Evolutionary conservation across 2,113 vertebrate genomes (phyloP).

Genomic region (Euleptes europaea): DNA sequence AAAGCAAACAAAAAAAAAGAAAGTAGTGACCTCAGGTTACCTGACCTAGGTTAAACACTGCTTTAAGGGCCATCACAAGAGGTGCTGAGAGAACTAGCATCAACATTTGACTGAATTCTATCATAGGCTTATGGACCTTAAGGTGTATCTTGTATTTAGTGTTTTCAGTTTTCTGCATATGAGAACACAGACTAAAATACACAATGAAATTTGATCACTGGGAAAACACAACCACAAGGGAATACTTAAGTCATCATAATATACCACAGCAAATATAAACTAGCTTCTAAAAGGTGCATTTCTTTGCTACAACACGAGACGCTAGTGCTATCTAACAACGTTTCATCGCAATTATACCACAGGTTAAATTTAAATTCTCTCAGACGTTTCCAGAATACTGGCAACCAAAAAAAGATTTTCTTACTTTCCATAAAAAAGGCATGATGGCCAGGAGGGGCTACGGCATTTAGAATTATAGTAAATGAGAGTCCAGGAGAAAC

Average conservation of each 20-base stretch:
- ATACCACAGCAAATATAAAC: neutral
- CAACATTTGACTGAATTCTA: slow-evolving; percentile 21
- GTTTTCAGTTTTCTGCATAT: slow-evolving; percentile 6
- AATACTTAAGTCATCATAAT: neutral
- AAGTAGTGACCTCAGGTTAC: slow-evolving; percentile 78
- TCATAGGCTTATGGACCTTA: neutral
- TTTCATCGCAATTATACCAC: neutral
- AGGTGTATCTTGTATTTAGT: neutral
- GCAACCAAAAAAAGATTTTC: neutral
- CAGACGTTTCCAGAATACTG: neutral
- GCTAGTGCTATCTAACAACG: neutral
- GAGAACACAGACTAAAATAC: neutral
- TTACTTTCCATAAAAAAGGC: neutral
- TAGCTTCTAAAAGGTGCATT: neutral
- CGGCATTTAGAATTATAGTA: neutral
- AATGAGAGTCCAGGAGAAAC: neutral
- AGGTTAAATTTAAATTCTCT: neutral
- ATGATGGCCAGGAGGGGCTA: neutral
- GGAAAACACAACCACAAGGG: neutral
- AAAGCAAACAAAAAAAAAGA: slow-evolving; percentile 67
- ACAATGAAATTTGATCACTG: slow-evolving; percentile 11
- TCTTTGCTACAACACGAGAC: neutral
- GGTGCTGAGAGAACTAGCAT: slow-evolving; percentile 21
- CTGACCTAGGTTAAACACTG: slow-evolving; percentile 63
- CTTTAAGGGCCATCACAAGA: slow-evolving; percentile 38